A percentile compares a stretch with the other conserved stretches of the same genome.
These are phyloP conservation scores for Danio jaintianensis DNA, from an alignment of 2,797 vertebrate species.

Conservation along the genomic window DNA sequence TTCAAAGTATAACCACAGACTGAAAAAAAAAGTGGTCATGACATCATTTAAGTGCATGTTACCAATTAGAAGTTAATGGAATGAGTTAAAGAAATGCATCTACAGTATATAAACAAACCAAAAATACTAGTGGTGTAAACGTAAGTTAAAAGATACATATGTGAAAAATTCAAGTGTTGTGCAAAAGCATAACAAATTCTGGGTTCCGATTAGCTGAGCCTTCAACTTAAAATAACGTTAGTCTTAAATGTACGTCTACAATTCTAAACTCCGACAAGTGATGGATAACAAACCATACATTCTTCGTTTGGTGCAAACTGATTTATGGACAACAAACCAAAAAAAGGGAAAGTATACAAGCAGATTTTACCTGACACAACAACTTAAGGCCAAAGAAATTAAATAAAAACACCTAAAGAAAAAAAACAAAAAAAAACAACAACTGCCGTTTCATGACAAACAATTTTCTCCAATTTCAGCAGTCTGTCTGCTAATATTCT, in stretches of 20 bases:
- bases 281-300: conserved; percentile 26
- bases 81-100: not conserved
- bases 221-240: conserved; percentile 17
- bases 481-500: conserved; percentile 19
- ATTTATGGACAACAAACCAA: not conserved
- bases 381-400: conserved; percentile 44
- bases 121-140: conserved; percentile 17
- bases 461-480: not conserved
- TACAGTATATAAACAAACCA: conserved; percentile 18
- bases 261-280: not conserved
- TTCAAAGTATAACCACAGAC: conserved; percentile 25
- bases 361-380: not conserved
- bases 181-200: conserved; percentile 16
- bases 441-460: conserved; percentile 14
- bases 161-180: conserved; percentile 26
- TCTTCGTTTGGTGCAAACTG: not conserved
- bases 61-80: conserved; percentile 10
- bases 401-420: conserved; percentile 26
- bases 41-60: conserved; percentile 35
- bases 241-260: not conserved
- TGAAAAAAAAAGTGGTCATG: conserved; percentile 21
- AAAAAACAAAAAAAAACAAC: too few relatives aligned
- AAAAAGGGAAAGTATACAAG: not conserved
- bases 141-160: not conserved
- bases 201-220: not conserved